Base-by-base conservation (phyloP, 2,888 invertebrate genomes). In the Ditula angustiorana region DNA sequence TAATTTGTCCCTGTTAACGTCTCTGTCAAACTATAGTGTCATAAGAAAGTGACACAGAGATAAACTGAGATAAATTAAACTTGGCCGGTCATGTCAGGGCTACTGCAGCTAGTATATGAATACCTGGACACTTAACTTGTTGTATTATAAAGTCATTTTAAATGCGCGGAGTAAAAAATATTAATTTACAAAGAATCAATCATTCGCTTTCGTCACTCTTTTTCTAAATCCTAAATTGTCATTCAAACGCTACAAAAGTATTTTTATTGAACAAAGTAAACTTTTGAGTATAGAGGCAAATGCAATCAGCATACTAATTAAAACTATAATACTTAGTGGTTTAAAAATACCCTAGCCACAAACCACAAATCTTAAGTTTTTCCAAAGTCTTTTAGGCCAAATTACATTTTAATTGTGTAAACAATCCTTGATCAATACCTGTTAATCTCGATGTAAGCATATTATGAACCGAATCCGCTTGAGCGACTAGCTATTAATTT, bases 201-300 rank as follows among this genome's bases (percentile, higher is more conserved):
- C 3, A 5, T n/a, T 35, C 21, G 28, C 13, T 19, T 46, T 21
- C 33, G 33, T 33, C 30, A 5, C 44, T 30, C n/a, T 5, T 57
- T 23, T 16, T 57, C n/a, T n/a, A n/a, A 13, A 30, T 10, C 11
- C 23, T 49, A 41, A 16, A 26, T 55, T 46, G 44, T 53, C 30
- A 52, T 30, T 37, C 10, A 61, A 52, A 44, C 37, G 52, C 52
- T 52, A 33, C 44, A 11, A 60, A 23, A 41, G 5, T 24, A 13
- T 24, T 16, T 2, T 44, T 10, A 21, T 30, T 23, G 11, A 46
- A 46, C 3, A 30, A 11, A n/a, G 2, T 41, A 1, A 50, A 35
- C 44, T 35, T 46, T 24, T 46, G 53, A 46, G 61, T 53, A 46
- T n/a, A 21, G 8, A 8, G 24, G 24, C 19, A 44, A 53, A 53